phyloP scores from a whole-genome alignment of 2,888 invertebrate species.

The Ctena decussata region DNA sequence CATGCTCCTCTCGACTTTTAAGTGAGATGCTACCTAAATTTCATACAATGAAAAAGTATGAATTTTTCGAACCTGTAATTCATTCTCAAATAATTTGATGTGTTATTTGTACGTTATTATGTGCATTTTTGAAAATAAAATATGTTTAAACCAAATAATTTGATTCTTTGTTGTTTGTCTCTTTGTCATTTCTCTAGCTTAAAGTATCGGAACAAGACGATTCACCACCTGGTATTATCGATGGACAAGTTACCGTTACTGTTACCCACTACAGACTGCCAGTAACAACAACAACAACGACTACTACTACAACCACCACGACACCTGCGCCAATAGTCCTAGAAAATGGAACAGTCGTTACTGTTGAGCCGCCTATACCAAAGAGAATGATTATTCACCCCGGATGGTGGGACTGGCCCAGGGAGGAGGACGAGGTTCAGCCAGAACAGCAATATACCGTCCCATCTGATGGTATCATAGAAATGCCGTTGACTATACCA shows the following conservation, averaged over 20 bases:
- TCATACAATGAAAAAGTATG: too few relatives aligned
- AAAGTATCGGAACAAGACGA: conserved; percentile 74
- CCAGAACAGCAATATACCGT: conserved; percentile 44
- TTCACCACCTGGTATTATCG: conserved; percentile 55
- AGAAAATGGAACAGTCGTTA: not conserved
- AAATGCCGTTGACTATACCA: conserved; percentile 64
- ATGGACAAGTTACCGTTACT: conserved; percentile 52
- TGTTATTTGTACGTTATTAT: too few relatives aligned
- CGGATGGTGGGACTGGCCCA: conserved; percentile 47
- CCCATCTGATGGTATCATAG: conserved; percentile 64
- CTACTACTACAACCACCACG: conserved; percentile 60
- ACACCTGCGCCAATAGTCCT: conserved; percentile 36
- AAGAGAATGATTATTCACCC: not conserved
- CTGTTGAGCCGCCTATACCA: conserved; percentile 12
- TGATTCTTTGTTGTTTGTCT: too few relatives aligned
- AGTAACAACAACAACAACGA: conserved; percentile 61
- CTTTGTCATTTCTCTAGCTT: too few relatives aligned
- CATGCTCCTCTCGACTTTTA: too few relatives aligned
- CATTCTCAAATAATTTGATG: too few relatives aligned
- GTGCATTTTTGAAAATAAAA: too few relatives aligned
- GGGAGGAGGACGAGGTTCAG: conserved; percentile 39
- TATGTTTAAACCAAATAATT: too few relatives aligned
- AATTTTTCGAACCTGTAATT: too few relatives aligned
- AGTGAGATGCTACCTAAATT: too few relatives aligned
- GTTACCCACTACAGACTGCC: conserved; percentile 68